These are phyloP conservation scores for Blennius ocellaris DNA, from an alignment of 2,113 vertebrate genomes.

Conservation along the genomic window DNA sequence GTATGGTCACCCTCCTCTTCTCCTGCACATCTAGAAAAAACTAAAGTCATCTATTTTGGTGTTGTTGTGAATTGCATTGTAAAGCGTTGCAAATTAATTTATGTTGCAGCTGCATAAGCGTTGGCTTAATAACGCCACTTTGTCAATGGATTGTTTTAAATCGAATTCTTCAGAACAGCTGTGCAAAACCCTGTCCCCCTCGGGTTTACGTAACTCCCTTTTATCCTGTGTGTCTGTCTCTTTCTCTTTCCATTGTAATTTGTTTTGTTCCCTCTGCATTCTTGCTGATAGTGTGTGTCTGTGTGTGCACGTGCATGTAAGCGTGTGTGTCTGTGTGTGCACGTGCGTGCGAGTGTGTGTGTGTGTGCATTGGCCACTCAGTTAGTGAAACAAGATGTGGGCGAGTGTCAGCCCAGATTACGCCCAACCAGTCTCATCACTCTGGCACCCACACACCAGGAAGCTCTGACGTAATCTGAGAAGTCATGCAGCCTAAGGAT, in stretches of 20 bases:
- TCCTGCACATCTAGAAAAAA: neutral
- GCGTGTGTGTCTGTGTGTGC: neutral
- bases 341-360: neutral
- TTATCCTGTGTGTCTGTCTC: slow-evolving; percentile 9
- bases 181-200: slow-evolving; percentile 16
- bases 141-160: slow-evolving; percentile 30
- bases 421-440: slow-evolving; percentile 59
- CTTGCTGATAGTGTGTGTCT: slow-evolving; percentile 19
- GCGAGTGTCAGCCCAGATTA: slow-evolving; percentile 74
- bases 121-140: slow-evolving; percentile 24
- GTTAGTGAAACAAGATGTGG: slow-evolving; percentile 61
- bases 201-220: slow-evolving; percentile 22
- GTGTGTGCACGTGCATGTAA: neutral
- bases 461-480: slow-evolving; percentile 66
- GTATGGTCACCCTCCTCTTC: slow-evolving; percentile 7
- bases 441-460: slow-evolving; percentile 62
- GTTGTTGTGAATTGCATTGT: slow-evolving; percentile 17
- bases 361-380: slow-evolving; percentile 22
- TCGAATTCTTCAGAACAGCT: slow-evolving; percentile 23
- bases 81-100: slow-evolving; percentile 16
- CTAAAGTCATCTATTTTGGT: neutral
- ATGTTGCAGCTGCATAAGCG: neutral
- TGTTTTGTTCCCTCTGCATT: slow-evolving; percentile 28
- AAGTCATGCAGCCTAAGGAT: slow-evolving; percentile 64
- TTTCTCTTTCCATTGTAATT: slow-evolving; percentile 39